phyloP scores from a whole-genome alignment of 2,888 invertebrate genomes.

The Drosophila villosipedis region DNA sequence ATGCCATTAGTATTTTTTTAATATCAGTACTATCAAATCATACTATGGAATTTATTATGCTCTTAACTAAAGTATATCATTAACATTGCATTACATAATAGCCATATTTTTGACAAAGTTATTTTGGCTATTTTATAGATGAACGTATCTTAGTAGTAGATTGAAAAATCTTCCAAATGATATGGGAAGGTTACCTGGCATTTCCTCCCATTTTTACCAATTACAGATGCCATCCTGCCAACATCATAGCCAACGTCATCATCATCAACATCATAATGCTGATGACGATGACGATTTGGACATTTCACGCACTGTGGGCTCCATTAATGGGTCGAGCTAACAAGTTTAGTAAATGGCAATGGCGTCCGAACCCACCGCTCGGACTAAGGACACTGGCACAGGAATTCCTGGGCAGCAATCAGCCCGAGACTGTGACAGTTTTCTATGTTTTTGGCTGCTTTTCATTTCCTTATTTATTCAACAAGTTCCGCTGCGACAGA shows the following conservation, averaged over 20 bases:
- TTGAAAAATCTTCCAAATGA: not conserved
- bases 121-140: conserved; percentile 7
- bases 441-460: conserved; percentile 53
- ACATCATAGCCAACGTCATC: not conserved
- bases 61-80: not conserved
- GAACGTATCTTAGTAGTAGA: not conserved
- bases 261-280: conserved; percentile 10
- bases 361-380: not conserved
- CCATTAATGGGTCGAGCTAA: conserved; percentile 42
- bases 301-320: conserved; percentile 52
- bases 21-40: not conserved
- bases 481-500: conserved; percentile 65
- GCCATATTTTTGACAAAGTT: not conserved
- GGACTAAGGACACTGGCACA: conserved; percentile 19
- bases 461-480: conserved; percentile 78
- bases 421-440: conserved; percentile 60
- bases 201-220: conserved; percentile 42
- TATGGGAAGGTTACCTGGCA: conserved; percentile 18
- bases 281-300: conserved; percentile 27
- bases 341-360: conserved; percentile 32
- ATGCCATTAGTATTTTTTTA: not conserved
- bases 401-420: conserved; percentile 72
- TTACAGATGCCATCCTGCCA: conserved; percentile 27
- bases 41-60: not conserved
- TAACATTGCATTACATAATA: not conserved